Evolutionary conservation across 2,113 vertebrate species (phyloP), one percentile per base, ranked within the genome.

Genomic region (Vulpes lagopus): DNA sequence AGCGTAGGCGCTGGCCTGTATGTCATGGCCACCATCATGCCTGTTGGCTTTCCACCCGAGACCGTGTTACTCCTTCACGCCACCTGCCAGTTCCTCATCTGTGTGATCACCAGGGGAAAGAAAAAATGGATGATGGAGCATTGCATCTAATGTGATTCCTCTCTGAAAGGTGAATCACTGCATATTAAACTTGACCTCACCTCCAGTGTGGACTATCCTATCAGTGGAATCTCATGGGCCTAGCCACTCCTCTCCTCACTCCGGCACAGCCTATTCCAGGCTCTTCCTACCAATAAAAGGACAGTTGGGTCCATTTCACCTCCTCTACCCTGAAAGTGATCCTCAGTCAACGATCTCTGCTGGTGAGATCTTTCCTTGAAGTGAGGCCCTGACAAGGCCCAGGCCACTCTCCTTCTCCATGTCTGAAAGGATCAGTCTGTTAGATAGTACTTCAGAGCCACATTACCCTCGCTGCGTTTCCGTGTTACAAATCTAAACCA

Each of bases 251-350:
- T 71, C 27, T 81, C 64, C 23, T 69, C 22, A 10, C 7, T 22
- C 16, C 0, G 1, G 16, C 17, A 67, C 20, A 55, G 62, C 85
- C 0, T 14, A 76, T 27, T 62, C 74, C 5, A 57, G 55, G 25
- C 43, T 22, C 65, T 53, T 25, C 32, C 73, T n/a, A 30, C 11
- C 25, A 43, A 49, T 1, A 12, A 57, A 53, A 82, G 60, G 79
- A 79, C 25, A 25, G 25, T 0, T 27, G 43, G 65, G 35, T 15
- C 19, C 64, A 38, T 14, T 35, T 35, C 0, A 2, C 5, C 11
- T 53, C 57, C 81, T 76, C 22, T 0, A 22, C 3, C 43, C 22
- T 0, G n/a, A 60, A n/a, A 8, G 0, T 12, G n/a, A 5, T 27
- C 60, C 76, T 83, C 32, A 5, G 25, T 60, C n/a, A 1, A 27